Base-by-base conservation (phyloP, 2,113 vertebrate species). In the Gambusia affinis region DNA sequence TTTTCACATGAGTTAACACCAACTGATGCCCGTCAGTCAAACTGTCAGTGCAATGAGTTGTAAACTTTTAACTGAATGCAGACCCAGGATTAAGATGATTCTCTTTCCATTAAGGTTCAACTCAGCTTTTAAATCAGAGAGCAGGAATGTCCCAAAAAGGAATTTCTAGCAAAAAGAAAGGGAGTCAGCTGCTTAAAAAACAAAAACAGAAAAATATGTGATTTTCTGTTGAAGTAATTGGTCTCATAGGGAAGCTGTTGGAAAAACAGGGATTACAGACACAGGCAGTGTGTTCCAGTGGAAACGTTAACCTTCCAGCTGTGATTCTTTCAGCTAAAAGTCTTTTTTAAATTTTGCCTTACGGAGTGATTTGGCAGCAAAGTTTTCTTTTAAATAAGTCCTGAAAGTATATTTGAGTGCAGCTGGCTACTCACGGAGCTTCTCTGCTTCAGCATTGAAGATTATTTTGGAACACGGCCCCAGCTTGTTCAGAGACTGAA, bases 1-100 rank as follows among this genome's bases (percentile, higher is more conserved):
- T 78, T 81, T 77, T 81, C 86, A 82, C 85, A 77, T 70, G 81
- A 86, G 75, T 80, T 83, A 82, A 72, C 78, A 72, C 78, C 85
- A 79, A 64, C 62, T 30, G 68, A 79, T 85, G 78, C 85, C 62
- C 78, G 73, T 67, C 75, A 80, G 64, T 87, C 84, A 79, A 79
- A 75, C 64, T 73, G 81, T 69, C 64, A 67, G 76, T 30, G 75
- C 83, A 84, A 57, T 77, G 70, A 82, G 76, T 78, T 81, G 81
- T 35, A 31, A 72, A 84, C 37, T 29, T 72, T 57, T 81, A 67
- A 75, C 24, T 37, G 61, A 82, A 84, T 72, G 76, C 76, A 17
- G 57, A 31, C 15, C n/a, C 29, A 73, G 60, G 42, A 47, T 68
- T 22, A 60, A 70, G 39, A 78, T 2, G 4, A 28, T 37, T 8